Evolutionary conservation across 2,888 invertebrate genomes (phyloP).

Genomic region (Drosophila anomelani): DNA sequence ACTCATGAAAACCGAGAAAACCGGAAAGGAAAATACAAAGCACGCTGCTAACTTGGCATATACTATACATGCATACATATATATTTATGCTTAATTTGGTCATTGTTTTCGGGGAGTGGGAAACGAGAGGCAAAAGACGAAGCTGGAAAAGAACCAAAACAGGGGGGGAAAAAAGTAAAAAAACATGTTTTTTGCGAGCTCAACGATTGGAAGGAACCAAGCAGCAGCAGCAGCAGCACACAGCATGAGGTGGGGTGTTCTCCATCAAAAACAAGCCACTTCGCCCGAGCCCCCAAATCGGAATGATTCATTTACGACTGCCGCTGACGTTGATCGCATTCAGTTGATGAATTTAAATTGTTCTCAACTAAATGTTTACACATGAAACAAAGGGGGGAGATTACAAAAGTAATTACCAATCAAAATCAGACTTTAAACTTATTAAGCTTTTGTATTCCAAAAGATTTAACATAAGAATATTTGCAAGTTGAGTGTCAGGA

Average conservation of each 20-base stretch:
- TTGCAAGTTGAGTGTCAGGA: background rate
- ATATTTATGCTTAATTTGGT: slow-evolving; percentile 42
- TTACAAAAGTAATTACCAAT: background rate
- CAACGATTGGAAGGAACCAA: slow-evolving; percentile 10
- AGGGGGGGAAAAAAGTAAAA: slow-evolving; percentile 28
- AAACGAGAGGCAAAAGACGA: background rate
- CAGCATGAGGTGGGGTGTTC: slow-evolving; percentile 18
- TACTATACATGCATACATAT: slow-evolving; percentile 3
- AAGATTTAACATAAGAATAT: background rate
- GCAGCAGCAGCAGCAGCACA: background rate
- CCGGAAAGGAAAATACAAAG: slow-evolving; percentile 49
- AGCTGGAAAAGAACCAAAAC: slow-evolving; percentile 5
- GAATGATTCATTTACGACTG: slow-evolving; percentile 35
- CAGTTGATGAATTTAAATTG: slow-evolving; percentile 44
- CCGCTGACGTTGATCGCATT: slow-evolving; percentile 27
- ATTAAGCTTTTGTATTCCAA: too few relatives aligned
- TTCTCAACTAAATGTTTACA: slow-evolving; percentile 20
- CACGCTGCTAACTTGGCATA: slow-evolving; percentile 20
- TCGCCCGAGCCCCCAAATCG: background rate
- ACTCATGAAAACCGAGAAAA: slow-evolving; percentile 42
- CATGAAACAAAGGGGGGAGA: slow-evolving; percentile 6
- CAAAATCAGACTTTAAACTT: background rate
- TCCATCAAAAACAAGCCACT: slow-evolving; percentile 9
- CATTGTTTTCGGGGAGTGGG: slow-evolving; percentile 13
- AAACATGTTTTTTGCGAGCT: slow-evolving; percentile 33